Percentiles rank a stretch among this genome's conserved stretches.
Evolutionary conservation across 1,140 invertebrate genomes (phyloP).

Genomic region (Melitaea cinxia): DNA sequence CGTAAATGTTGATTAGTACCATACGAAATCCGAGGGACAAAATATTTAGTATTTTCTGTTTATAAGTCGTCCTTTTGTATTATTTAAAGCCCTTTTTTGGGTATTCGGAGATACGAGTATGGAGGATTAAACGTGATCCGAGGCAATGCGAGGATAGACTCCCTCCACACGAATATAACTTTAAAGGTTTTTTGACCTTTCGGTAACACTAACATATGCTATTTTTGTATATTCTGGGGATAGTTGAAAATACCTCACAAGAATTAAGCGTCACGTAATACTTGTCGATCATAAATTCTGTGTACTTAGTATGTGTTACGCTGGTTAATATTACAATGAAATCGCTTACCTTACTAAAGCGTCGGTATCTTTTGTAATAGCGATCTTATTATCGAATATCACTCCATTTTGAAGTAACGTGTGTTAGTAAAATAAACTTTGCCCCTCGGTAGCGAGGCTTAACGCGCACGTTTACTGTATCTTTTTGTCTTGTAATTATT

Average conservation of each 20-base stretch:
- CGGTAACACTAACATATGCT: not conserved
- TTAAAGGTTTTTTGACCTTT: not conserved
- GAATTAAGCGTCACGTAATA: not conserved
- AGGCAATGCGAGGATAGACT: not conserved
- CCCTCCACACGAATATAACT: not conserved
- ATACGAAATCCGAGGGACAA: conserved; percentile 4
- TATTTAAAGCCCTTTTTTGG: conserved; percentile 16
- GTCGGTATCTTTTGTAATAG: conserved; percentile 46
- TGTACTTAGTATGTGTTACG: too few species aligned
- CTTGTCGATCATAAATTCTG: not conserved
- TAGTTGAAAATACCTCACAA: not conserved
- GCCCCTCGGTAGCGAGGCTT: conserved; percentile 21
- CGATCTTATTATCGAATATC: conserved; percentile 41
- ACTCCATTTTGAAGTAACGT: conserved; percentile 22
- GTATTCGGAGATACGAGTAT: conserved; percentile 19
- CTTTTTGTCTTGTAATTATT: conserved; percentile 42
- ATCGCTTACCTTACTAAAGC: conserved; percentile 33
- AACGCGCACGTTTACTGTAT: conserved; percentile 2
- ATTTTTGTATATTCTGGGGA: not conserved
- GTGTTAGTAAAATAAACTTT: not conserved
- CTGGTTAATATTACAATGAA: conserved; percentile 35
- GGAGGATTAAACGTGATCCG: not conserved
- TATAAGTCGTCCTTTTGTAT: conserved; percentile 13
- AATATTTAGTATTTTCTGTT: conserved; percentile 22
- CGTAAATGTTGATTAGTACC: conserved; percentile 38